These are phyloP conservation scores for Ormyrus pomaceus DNA, from an alignment of 2,888 invertebrate genomes.

Conservation along the genomic window DNA sequence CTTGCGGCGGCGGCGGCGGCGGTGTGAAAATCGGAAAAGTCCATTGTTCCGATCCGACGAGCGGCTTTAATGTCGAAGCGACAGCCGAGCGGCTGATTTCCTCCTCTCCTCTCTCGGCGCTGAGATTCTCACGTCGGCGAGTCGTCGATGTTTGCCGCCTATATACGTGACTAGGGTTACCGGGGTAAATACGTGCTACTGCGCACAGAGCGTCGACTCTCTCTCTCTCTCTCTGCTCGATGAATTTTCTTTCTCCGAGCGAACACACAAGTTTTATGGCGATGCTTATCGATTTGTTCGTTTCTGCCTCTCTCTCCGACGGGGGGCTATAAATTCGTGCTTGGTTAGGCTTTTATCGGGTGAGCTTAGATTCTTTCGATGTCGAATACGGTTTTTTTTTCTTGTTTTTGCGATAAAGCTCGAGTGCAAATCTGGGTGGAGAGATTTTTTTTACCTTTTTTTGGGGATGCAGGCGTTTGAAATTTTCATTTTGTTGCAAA, in stretches of 20 bases:
- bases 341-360: too few species aligned
- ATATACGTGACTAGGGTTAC: neutral
- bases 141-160: neutral
- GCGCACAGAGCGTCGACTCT: neutral
- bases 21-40: neutral
- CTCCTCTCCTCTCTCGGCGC: neutral
- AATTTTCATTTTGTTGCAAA: too few species aligned
- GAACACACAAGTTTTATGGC: neutral
- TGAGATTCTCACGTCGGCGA: neutral
- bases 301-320: too few species aligned
- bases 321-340: too few species aligned
- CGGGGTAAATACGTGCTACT: neutral
- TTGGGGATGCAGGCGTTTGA: too few species aligned
- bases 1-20: neutral
- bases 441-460: too few species aligned
- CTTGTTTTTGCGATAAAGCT: too few species aligned
- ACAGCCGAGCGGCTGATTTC: neutral
- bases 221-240: neutral
- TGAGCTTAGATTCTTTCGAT: too few species aligned
- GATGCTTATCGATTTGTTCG: neutral
- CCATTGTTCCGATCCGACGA: slow-evolving; percentile 2
- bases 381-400: too few species aligned
- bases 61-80: slow-evolving; percentile 1
- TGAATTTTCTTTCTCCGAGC: too few species aligned
- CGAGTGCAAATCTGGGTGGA: too few species aligned